phyloP scores from a whole-genome alignment of 2,113 vertebrate genomes.

The Opisthocomus hoazin region DNA sequence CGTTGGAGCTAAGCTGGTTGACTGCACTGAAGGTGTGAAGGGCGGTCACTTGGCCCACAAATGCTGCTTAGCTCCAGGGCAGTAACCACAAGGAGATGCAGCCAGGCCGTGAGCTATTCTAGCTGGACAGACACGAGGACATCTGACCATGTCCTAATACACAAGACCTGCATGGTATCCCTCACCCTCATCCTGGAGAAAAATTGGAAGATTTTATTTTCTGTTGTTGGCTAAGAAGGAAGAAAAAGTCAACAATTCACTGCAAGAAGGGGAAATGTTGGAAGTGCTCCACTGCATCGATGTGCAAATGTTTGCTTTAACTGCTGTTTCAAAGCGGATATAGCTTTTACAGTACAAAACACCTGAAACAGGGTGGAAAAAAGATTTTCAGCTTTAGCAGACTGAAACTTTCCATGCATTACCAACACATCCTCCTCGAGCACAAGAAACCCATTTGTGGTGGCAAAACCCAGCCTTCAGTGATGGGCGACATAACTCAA shows the following conservation, averaged over 20 bases:
- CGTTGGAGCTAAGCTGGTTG: not conserved
- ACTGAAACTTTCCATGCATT: not conserved
- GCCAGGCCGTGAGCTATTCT: not conserved
- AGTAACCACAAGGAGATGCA: not conserved
- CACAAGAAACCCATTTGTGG: not conserved
- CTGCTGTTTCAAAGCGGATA: not conserved
- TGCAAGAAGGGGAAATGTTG: not conserved
- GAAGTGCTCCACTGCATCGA: not conserved
- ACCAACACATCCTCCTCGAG: not conserved
- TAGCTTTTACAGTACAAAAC: not conserved
- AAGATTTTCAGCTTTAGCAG: not conserved
- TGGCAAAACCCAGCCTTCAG: not conserved
- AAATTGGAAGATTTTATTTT: not conserved
- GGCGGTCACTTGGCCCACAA: rapidly evolving
- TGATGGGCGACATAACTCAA: not conserved
- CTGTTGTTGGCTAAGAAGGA: not conserved
- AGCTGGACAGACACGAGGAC: not conserved
- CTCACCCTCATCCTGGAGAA: not conserved
- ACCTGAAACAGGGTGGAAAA: not conserved
- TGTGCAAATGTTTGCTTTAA: not conserved
- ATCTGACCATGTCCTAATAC: not conserved
- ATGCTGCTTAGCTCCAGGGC: not conserved
- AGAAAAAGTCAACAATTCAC: not conserved
- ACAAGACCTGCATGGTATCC: not conserved
- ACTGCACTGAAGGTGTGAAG: not conserved